These are phyloP conservation scores for Dysmachus trigonus DNA, from an alignment of 2,888 invertebrate species.

Conservation along the genomic window DNA sequence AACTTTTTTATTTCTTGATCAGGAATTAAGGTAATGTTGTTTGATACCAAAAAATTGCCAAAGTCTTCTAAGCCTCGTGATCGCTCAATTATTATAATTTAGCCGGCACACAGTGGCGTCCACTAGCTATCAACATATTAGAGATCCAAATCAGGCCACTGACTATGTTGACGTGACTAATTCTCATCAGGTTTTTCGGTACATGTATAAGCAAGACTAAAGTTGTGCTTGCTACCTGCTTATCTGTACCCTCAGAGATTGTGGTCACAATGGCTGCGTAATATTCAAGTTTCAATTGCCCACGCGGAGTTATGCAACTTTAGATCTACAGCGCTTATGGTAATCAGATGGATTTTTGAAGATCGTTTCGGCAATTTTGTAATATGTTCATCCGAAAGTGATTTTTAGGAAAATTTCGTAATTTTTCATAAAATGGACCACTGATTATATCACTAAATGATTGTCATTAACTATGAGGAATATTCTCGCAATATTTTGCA, in stretches of 20 bases:
- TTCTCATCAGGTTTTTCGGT: background rate
- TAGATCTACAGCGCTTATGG: background rate
- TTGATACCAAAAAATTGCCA: background rate
- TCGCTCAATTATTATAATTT: background rate
- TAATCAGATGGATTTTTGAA: constrained; percentile 2
- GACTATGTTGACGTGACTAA: background rate
- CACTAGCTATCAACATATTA: background rate
- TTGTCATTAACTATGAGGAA: background rate
- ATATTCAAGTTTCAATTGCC: background rate
- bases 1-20: background rate
- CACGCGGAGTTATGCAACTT: constrained; percentile 5
- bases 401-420: constrained; percentile 10
- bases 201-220: background rate
- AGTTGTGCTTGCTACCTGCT: background rate
- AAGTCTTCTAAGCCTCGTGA: background rate
- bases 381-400: background rate
- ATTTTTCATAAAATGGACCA: background rate
- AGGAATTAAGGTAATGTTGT: background rate
- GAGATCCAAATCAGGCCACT: background rate
- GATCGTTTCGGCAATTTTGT: background rate
- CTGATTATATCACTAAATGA: background rate
- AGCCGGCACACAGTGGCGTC: background rate
- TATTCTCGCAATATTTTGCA: background rate
- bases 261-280: background rate
- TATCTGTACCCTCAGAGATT: background rate